A percentile compares a stretch with the other conserved stretches of the same genome.
Conservation (phyloP, 2,113 vertebrate genomes). For the Pachypanchax playfairii region DNA sequence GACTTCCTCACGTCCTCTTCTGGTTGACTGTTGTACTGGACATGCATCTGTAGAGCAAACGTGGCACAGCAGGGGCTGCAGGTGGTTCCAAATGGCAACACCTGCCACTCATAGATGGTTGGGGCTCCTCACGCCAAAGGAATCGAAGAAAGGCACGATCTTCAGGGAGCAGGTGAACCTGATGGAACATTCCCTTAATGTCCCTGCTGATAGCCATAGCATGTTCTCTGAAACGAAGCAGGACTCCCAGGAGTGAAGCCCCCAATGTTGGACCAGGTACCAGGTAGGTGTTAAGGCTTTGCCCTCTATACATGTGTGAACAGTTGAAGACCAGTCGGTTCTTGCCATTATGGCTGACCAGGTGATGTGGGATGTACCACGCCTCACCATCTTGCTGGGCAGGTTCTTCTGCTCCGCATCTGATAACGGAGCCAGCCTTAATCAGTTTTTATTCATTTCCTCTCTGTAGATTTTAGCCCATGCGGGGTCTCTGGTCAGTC, state of each 20-base stretch:
- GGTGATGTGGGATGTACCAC: conserved; percentile 18
- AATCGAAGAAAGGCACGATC: not conserved
- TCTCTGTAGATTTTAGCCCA: not conserved
- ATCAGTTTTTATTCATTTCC: no score
- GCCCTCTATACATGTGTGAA: not conserved
- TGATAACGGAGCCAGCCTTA: no score
- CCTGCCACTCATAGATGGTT: not conserved
- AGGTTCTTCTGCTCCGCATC: no score
- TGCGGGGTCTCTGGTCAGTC: not conserved
- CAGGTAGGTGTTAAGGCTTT: not conserved
- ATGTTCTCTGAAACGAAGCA: not conserved
- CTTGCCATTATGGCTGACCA: not conserved
- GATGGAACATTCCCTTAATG: conserved; percentile 3
- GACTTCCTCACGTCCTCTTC: not conserved
- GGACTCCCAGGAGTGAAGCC: not conserved
- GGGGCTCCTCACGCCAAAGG: not conserved
- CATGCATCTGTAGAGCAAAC: not conserved
- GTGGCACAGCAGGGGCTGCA: not conserved
- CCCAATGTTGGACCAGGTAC: not conserved
- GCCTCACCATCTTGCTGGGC: not conserved
- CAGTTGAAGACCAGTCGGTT: not conserved
- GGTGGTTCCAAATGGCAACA: not conserved
- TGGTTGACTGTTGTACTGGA: not conserved
- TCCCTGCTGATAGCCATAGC: not conserved
- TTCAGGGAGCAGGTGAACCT: not conserved